Conservation (phyloP, 2,888 invertebrate genomes). For the Unio delphinus region DNA sequence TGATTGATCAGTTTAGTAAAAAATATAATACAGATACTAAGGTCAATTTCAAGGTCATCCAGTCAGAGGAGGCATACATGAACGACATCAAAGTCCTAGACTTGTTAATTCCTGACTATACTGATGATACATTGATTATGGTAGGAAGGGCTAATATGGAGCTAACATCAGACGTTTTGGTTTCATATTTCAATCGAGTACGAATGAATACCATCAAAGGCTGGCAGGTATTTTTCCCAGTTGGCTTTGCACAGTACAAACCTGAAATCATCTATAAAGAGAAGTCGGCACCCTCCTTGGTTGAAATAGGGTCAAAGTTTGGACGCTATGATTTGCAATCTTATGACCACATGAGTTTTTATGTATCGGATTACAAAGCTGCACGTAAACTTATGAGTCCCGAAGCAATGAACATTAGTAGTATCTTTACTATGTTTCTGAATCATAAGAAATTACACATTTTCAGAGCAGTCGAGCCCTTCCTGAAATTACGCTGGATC, state of each 20-base stretch:
- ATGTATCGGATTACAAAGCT: conserved; percentile 81
- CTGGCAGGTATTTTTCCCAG: conserved; percentile 92
- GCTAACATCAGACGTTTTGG: conserved; percentile 51
- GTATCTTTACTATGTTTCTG: conserved; percentile 81
- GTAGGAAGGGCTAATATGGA: conserved; percentile 63
- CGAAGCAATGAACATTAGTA: conserved; percentile 36
- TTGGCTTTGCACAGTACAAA: conserved; percentile 90
- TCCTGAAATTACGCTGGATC: conserved; percentile 77
- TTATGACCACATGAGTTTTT: conserved; percentile 84
- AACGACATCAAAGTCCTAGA: conserved; percentile 78
- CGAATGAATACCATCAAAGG: conserved; percentile 94
- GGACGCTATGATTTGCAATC: conserved; percentile 86
- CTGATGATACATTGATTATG: conserved; percentile 75
- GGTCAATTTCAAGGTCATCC: conserved; percentile 73
- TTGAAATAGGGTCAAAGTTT: conserved; percentile 69
- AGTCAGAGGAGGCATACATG: conserved; percentile 39
- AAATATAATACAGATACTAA: conserved; percentile 80
- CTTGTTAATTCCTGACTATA: conserved; percentile 80
- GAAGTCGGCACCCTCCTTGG: conserved; percentile 60
- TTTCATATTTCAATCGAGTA: conserved; percentile 86
- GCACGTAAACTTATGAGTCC: conserved; percentile 77
- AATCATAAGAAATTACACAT: conserved; percentile 80
- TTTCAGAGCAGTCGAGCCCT: conserved; percentile 86
- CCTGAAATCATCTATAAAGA: conserved; percentile 74
- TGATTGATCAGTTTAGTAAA: conserved; percentile 77